Evolutionary conservation across 2,888 invertebrate genomes (phyloP), one percentile per base, ranked within the genome.

Genomic region (Stratiomys singularior): DNA sequence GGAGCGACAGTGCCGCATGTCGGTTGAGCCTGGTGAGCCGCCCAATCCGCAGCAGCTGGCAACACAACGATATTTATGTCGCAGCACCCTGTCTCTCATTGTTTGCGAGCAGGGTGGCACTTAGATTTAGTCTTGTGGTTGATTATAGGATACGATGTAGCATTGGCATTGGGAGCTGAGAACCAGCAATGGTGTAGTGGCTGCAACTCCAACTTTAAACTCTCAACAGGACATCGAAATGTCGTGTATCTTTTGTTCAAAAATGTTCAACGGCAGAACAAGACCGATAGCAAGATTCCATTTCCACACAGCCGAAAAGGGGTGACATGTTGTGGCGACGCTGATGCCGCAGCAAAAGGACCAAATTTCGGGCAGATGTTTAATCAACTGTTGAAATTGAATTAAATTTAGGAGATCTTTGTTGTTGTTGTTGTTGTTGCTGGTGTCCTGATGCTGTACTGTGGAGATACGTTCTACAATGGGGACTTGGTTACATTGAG

Each of bases 361-460:
- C 52, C 44, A 27, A 56, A 74, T 58, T 58, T 37, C 37, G 58
- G 74, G 58, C 74, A 74, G 74, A 74, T 74, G 74, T 74, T 74
- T 74, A 74, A 74, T 74, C 60, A 74, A 74, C 58, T 60, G 74
- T 58, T 74, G 58, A 74, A 74, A 74, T 74, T 74, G 60, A 74
- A 74, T 74, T 74, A 58, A 74, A 74, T 74, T 74, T 74, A 74
- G 18, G 74, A 37, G 74, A 37, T 37, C 60, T 58, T 37, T 74
- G 60, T 37, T 60, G 74, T 56, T 52, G 52, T 18, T 13, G 18
- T n/a, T 52, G 52, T 9, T 37, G 37, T 9, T 37, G 37, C 9
- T 37, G 37, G 37, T 5, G 37, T 37, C 5, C 37, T 9, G 37
- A 5, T 37, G 37, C 9, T 37, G 9, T 37, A 37, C 9, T 37